Evolutionary conservation across 2,113 vertebrate species (phyloP).

Genomic region (Tetraodon nigroviridis): DNA sequence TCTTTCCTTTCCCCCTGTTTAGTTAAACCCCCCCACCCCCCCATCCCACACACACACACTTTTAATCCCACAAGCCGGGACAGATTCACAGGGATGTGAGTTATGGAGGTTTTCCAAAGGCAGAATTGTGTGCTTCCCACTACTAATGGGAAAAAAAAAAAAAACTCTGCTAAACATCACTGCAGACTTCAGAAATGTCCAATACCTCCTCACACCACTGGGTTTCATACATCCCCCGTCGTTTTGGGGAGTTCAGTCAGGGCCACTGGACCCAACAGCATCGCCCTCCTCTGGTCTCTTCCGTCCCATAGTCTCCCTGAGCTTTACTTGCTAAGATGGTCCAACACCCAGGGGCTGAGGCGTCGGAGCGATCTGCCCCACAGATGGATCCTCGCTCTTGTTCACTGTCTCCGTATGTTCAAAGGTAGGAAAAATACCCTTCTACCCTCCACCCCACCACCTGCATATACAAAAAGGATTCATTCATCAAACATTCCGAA

Average conservation of each 20-base stretch:
- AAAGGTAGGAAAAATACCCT: not conserved
- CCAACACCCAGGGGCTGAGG: conserved; percentile 47
- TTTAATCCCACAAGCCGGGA: conserved; percentile 65
- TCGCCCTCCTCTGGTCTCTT: conserved; percentile 48
- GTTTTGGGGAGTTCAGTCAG: conserved; percentile 16
- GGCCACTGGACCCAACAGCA: conserved; percentile 30
- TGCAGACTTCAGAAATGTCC: too few species aligned
- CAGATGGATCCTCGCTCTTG: conserved; percentile 14
- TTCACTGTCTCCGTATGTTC: conserved; percentile 11
- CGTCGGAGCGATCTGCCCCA: conserved; percentile 61
- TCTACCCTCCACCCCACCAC: not conserved
- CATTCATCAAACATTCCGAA: not conserved
- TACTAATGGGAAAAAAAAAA: not conserved
- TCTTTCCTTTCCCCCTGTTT: conserved; percentile 53
- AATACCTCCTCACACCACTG: too few species aligned
- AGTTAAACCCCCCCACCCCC: conserved; percentile 56
- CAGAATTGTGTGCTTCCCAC: not conserved
- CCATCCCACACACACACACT: too few species aligned
- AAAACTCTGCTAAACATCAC: too few species aligned
- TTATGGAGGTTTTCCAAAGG: conserved; percentile 45
- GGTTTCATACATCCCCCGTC: not conserved
- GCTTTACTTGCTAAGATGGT: conserved; percentile 44
- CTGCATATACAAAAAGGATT: not conserved
- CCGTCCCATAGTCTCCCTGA: conserved; percentile 4
- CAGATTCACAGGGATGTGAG: conserved; percentile 67